Base-by-base conservation (phyloP, 2,888 invertebrate species). In the Leptopilina myrica region DNA sequence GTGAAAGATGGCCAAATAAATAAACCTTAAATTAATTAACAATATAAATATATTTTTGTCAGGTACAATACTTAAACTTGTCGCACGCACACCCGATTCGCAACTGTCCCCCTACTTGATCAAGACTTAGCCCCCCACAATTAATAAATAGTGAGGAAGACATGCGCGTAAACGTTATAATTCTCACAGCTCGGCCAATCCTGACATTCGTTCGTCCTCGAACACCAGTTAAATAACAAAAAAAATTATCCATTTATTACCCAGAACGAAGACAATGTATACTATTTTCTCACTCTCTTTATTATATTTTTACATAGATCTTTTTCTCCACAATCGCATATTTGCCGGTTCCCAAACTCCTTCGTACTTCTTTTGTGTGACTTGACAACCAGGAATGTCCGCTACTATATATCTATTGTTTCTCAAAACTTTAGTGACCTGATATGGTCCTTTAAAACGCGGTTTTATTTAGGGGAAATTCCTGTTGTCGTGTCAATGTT, bases 341-440 rank as follows among this genome's bases (percentile, higher is more conserved):
- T 85, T 83, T 1, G 76, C 43, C 11, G 84, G 79, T 78, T 84
- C 82, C 85, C 84, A 86, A 2, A 83, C 77, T 7, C 43, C 43
- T 43, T 43, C 43, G 8, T 43, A 43, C 8, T 43, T 43, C 8
- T 43, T 43, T 5, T 84, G 84, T 0, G 83, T 81, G 3, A 66
- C 43, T 43, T 43, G 43, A 43, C 43, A 56, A 12, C 56, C 56
- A 56, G 56, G 56, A 56, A 56, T 56, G 15, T 65, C 40, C 15
- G 26, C 40, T 65, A 33, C 12, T 9, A 65, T 15, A 65, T 65
- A 65, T n/a, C 65, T 65, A 65, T 65, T 65, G 20, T 65, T 65
- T 8, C 43, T 43, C 7, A 43, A 43, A 43, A 43, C 43, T 43
- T 43, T 43, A 8, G 8, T 43, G 43, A 65, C 15, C 9, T 65